phyloP scores from a whole-genome alignment of 2,888 invertebrate genomes.

The Ethmia dodecea region DNA sequence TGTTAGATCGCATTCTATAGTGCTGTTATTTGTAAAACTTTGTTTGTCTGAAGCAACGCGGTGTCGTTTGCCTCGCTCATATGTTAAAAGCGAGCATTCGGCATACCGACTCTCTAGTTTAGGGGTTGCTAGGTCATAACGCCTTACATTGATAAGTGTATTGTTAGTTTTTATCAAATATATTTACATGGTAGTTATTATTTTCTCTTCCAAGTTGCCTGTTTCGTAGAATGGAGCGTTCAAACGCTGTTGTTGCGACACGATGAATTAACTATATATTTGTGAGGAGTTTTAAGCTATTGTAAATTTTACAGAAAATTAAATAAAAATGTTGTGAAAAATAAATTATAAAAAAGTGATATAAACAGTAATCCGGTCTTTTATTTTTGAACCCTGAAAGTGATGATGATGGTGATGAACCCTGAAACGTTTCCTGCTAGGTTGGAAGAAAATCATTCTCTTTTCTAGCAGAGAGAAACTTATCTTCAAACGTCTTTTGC shows the following conservation, averaged over 20 bases:
- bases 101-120: conserved; percentile 62
- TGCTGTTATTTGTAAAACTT: conserved; percentile 22
- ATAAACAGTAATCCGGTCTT: conserved; percentile 63
- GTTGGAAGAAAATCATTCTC: not conserved
- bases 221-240: conserved; percentile 46
- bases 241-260: conserved; percentile 54
- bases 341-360: conserved; percentile 77
- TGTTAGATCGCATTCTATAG: conserved; percentile 7
- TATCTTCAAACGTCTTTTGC: not conserved
- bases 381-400: conserved; percentile 31
- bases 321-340: conserved; percentile 75
- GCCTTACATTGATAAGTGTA: conserved; percentile 65
- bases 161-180: conserved; percentile 56
- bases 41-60: conserved; percentile 26
- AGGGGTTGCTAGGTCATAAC: conserved; percentile 54
- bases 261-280: conserved; percentile 61
- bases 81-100: conserved; percentile 62
- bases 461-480: not conserved
- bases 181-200: conserved; percentile 53
- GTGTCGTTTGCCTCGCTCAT: conserved; percentile 54
- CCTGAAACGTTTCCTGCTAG: not conserved
- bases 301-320: conserved; percentile 77
- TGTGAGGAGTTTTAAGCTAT: conserved; percentile 77
- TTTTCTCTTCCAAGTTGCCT: conserved; percentile 64
- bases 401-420: not conserved